These are phyloP conservation scores for Hipparchia sbordonii DNA, from an alignment of 2,888 invertebrate species.

Conservation along the genomic window DNA sequence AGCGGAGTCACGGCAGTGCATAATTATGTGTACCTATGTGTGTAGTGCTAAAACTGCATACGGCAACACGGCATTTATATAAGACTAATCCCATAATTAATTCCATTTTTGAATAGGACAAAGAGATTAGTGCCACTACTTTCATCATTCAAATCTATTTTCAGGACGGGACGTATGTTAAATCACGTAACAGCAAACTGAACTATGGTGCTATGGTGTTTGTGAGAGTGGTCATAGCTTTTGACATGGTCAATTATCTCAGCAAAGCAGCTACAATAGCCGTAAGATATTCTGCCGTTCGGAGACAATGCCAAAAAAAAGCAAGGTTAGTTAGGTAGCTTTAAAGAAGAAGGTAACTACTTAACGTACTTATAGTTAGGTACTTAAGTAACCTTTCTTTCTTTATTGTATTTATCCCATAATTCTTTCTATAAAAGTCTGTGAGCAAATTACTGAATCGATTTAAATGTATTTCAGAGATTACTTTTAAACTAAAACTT, in stretches of 20 bases:
- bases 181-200: slow-evolving; percentile 90
- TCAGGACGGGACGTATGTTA: slow-evolving; percentile 92
- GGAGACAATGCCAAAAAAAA: slow-evolving; percentile 92
- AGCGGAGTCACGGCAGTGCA: no score
- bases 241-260: slow-evolving; percentile 88
- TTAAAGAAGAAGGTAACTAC: background rate
- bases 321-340: slow-evolving; percentile 81
- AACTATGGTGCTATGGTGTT: slow-evolving; percentile 97
- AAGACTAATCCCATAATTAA: no score
- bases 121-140: background rate
- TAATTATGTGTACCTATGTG: no score
- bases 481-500: no score
- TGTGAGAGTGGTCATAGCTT: slow-evolving; percentile 92
- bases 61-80: no score
- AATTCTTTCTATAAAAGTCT: no score
- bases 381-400: no score
- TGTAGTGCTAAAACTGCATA: no score
- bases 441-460: no score
- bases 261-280: slow-evolving; percentile 93
- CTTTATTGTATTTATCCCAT: no score
- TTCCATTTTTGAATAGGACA: background rate
- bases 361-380: no score
- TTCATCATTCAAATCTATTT: slow-evolving; percentile 26
- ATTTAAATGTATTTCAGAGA: no score
- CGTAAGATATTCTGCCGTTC: slow-evolving; percentile 93